These are phyloP conservation scores for Loripinus fragilis DNA, from an alignment of 2,888 invertebrate genomes.

Conservation along the genomic window DNA sequence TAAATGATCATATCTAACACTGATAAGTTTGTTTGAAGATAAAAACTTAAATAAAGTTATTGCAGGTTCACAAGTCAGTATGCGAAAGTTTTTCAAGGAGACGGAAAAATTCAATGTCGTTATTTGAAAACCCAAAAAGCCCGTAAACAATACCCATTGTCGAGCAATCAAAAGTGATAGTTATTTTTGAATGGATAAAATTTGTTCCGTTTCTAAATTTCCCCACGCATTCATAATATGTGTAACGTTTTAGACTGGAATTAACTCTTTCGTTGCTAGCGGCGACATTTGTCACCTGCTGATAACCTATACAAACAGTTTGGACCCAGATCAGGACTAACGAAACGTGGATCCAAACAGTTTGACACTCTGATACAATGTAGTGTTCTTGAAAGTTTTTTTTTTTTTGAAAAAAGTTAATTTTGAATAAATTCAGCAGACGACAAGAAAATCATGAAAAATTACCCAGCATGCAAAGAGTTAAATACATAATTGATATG, in stretches of 20 bases:
- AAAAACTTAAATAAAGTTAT: slow-evolving; percentile 2
- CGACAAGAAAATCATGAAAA: too few species aligned
- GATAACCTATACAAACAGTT: too few species aligned
- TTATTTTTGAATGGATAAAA: slow-evolving; percentile 11
- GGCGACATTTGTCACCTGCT: too few species aligned
- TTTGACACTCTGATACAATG: too few species aligned
- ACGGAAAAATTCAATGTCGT: slow-evolving; percentile 11
- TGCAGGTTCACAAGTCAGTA: neutral
- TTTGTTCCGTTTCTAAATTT: slow-evolving; percentile 6
- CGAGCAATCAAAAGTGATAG: neutral
- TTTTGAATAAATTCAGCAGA: too few species aligned
- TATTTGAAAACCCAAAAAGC: neutral
- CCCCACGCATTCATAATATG: slow-evolving; percentile 3
- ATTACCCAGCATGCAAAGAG: too few species aligned
- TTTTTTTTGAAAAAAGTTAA: too few species aligned
- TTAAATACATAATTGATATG: slow-evolving; percentile 15
- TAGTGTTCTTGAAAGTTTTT: too few species aligned
- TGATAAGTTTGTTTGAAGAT: slow-evolving; percentile 18
- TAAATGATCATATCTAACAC: slow-evolving; percentile 19
- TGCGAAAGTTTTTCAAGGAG: slow-evolving; percentile 9
- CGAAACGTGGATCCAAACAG: too few species aligned
- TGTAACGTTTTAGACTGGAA: slow-evolving; percentile 12
- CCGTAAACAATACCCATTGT: neutral
- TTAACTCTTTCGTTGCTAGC: too few species aligned
- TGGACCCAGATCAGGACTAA: too few species aligned